These are phyloP conservation scores for Hippocampus guttulatus DNA, from an alignment of 2,113 vertebrate species.

Conservation along the genomic window DNA sequence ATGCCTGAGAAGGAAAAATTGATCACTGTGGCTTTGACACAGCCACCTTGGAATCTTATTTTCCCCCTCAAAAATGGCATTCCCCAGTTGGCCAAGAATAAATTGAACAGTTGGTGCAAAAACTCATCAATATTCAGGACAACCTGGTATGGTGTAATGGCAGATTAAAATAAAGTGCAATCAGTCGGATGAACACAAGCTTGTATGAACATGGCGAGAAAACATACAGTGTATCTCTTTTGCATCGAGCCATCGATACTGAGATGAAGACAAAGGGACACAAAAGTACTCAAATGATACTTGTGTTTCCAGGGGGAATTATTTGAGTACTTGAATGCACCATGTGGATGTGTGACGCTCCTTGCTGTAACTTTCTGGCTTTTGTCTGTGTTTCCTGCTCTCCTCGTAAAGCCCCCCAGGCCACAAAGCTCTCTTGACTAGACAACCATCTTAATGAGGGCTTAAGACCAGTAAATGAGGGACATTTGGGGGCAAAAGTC, in stretches of 20 bases:
- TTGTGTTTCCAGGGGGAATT: constrained; percentile 13
- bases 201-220: constrained; percentile 11
- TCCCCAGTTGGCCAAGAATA: constrained; percentile 68
- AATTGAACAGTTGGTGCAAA: constrained; percentile 66
- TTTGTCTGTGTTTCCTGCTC: constrained; percentile 21
- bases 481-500: constrained; percentile 53
- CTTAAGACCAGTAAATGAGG: constrained; percentile 52
- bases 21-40: constrained; percentile 51
- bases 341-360: constrained; percentile 17
- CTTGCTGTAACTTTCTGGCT: constrained; percentile 22
- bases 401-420: constrained; percentile 19
- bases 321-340: constrained; percentile 6
- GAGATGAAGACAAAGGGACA: constrained; percentile 21
- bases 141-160: constrained; percentile 37
- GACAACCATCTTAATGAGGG: constrained; percentile 36
- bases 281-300: constrained; percentile 7
- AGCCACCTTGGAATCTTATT: constrained; percentile 68
- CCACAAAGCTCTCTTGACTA: constrained; percentile 45
- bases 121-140: constrained; percentile 71
- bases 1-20: constrained; percentile 67
- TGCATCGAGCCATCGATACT: constrained; percentile 19
- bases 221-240: neutral
- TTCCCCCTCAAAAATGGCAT: constrained; percentile 58
- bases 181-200: constrained; percentile 24
- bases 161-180: constrained; percentile 1